A percentile compares a stretch with the other conserved stretches of the same genome.
These are phyloP conservation scores for Polyodon spathula DNA, from an alignment of 2,113 vertebrate species.

Conservation along the genomic window DNA sequence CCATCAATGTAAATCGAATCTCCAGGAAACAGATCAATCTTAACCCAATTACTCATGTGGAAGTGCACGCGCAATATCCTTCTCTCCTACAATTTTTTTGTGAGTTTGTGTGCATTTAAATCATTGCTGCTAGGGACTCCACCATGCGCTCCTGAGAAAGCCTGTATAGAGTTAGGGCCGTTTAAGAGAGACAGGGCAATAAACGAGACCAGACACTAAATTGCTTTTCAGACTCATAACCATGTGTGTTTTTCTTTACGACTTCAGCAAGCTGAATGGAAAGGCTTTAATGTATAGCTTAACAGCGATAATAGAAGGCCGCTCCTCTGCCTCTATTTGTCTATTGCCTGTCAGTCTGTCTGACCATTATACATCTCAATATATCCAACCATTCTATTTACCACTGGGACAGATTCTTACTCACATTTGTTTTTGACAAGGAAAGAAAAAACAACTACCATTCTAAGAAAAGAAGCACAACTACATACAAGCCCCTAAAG, in stretches of 20 bases:
- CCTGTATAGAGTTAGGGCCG: constrained; percentile 1
- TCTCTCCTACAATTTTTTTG: constrained; percentile 48
- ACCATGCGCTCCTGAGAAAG: not conserved
- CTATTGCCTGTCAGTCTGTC: too few relatives aligned
- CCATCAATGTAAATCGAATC: constrained; percentile 63
- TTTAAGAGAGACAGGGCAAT: constrained; percentile 6
- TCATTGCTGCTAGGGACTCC: constrained; percentile 14
- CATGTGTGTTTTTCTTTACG: constrained; percentile 10
- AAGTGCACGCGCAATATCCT: constrained; percentile 35
- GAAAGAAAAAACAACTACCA: too few relatives aligned
- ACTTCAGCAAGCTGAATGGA: too few relatives aligned
- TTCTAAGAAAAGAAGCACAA: too few relatives aligned
- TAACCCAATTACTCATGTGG: constrained; percentile 54
- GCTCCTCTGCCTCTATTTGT: too few relatives aligned
- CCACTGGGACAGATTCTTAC: too few relatives aligned
- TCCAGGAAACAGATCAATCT: constrained; percentile 55
- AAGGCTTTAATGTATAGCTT: too few relatives aligned
- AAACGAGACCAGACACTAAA: constrained; percentile 7
- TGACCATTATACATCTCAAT: too few relatives aligned
- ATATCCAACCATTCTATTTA: too few relatives aligned
- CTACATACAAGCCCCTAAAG: too few relatives aligned
- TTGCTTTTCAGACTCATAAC: constrained; percentile 9
- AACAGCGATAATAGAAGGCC: too few relatives aligned
- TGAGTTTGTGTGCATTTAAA: constrained; percentile 44
- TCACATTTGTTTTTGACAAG: too few relatives aligned